Conservation (phyloP, 2,797 vertebrate genomes). For the Xiphophorus birchmanni region DNA sequence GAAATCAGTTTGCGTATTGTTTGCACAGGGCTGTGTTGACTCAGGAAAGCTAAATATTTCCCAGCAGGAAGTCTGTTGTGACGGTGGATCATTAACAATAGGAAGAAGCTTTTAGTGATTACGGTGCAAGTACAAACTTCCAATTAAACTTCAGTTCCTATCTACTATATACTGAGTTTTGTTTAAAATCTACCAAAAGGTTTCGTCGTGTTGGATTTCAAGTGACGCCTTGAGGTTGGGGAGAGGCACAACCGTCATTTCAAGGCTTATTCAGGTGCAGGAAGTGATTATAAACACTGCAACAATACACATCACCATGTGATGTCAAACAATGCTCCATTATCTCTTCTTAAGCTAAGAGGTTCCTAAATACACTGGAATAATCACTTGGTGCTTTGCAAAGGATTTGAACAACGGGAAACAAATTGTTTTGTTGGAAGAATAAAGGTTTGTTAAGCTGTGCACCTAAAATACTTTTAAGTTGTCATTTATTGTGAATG, state of each 20-base stretch:
- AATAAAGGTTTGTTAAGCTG: not conserved
- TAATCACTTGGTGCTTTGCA: not conserved
- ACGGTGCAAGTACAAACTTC: not conserved
- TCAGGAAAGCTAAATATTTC: not conserved
- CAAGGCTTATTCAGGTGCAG: conserved; percentile 2
- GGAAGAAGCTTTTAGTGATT: not conserved
- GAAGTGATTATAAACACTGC: conserved; percentile 1
- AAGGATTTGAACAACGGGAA: conserved; percentile 1
- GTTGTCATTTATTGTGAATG: not conserved
- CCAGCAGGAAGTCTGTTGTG: not conserved
- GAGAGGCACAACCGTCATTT: not conserved
- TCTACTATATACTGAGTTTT: not conserved
- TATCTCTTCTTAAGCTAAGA: not conserved
- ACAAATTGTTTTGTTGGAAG: not conserved
- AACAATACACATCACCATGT: conserved; percentile 12
- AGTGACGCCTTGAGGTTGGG: not conserved
- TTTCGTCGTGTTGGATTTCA: not conserved
- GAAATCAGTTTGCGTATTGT: not conserved
- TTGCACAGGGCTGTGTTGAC: conserved; percentile 1
- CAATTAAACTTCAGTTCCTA: not conserved
- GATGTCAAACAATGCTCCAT: conserved; percentile 15
- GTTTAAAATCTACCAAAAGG: not conserved
- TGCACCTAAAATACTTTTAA: not conserved
- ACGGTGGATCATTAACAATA: not conserved
- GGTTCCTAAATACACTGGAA: conserved; percentile 9